Evolutionary conservation across 2,888 invertebrate species (phyloP).

Genomic region (Panzeria rudis): DNA sequence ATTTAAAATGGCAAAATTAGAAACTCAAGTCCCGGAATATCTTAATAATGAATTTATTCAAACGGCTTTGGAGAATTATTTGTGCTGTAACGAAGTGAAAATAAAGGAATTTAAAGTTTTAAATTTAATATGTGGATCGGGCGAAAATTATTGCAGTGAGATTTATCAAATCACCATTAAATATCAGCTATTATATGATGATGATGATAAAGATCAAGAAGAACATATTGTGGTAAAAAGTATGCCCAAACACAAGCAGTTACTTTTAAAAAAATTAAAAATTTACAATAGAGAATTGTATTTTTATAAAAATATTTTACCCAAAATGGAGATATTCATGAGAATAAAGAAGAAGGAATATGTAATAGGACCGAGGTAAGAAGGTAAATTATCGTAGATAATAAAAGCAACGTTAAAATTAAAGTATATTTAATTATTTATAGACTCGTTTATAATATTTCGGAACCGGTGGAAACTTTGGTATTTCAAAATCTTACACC

Average conservation of each 20-base stretch:
- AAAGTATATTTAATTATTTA: too few relatives aligned
- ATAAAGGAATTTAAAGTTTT: constrained; percentile 76
- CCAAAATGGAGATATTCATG: constrained; percentile 83
- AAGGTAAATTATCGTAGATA: background rate
- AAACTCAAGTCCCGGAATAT: constrained; percentile 59
- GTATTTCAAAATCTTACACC: constrained; percentile 83
- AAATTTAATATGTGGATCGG: constrained; percentile 77
- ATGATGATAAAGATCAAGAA: constrained; percentile 61
- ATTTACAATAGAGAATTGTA: constrained; percentile 84
- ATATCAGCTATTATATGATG: constrained; percentile 73
- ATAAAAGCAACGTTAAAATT: too few relatives aligned
- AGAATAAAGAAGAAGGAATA: constrained; percentile 78
- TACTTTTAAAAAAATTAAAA: constrained; percentile 82
- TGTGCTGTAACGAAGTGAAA: constrained; percentile 77
- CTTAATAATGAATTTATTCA: constrained; percentile 77
- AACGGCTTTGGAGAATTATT: constrained; percentile 78
- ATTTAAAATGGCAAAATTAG: constrained; percentile 37
- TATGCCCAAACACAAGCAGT: constrained; percentile 82
- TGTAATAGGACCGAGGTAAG: constrained; percentile 79
- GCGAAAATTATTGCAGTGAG: constrained; percentile 83
- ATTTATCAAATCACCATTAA: constrained; percentile 79
- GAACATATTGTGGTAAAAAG: constrained; percentile 78
- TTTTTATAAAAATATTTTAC: constrained; percentile 83
- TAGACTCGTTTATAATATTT: constrained; percentile 80
- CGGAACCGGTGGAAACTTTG: constrained; percentile 80